These are phyloP conservation scores for Zoanthus solanderi DNA, from an alignment of 92 coral and sea anemone genomes.

Conservation along the genomic window DNA sequence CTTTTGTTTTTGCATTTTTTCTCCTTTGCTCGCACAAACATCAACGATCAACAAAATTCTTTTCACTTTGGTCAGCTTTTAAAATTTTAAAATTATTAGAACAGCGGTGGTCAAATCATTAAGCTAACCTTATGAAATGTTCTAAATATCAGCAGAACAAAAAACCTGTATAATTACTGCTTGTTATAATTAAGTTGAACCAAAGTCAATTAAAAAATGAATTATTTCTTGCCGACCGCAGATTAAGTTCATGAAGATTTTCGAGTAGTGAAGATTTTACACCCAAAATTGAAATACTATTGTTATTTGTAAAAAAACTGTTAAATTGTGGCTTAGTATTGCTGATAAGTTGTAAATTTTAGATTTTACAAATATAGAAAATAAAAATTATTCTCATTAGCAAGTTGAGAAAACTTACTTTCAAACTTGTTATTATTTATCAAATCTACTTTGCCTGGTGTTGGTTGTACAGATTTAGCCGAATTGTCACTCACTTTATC, in stretches of 20 bases:
- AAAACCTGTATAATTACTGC: neutral
- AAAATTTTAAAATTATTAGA: neutral
- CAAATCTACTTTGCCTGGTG: neutral
- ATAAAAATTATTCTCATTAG: neutral
- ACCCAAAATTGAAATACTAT: neutral
- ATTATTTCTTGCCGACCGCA: neutral
- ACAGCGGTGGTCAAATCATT: neutral
- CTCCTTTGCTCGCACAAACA: neutral
- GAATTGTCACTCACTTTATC: constrained; percentile 4
- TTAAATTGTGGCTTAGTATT: neutral
- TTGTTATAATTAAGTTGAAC: neutral
- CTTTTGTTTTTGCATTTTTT: neutral
- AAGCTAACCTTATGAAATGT: neutral
- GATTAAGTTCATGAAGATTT: neutral
- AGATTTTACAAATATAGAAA: neutral
- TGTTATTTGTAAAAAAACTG: neutral
- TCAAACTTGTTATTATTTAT: neutral
- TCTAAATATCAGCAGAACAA: neutral
- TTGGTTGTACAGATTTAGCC: neutral
- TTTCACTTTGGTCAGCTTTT: neutral
- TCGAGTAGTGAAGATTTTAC: neutral
- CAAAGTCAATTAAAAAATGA: neutral
- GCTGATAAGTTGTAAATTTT: neutral
- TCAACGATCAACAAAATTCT: neutral
- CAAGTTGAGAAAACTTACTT: neutral